These are phyloP conservation scores for Trachythela sp. DNA, from an alignment of 64 coral and sea anemone species.

Conservation along the genomic window DNA sequence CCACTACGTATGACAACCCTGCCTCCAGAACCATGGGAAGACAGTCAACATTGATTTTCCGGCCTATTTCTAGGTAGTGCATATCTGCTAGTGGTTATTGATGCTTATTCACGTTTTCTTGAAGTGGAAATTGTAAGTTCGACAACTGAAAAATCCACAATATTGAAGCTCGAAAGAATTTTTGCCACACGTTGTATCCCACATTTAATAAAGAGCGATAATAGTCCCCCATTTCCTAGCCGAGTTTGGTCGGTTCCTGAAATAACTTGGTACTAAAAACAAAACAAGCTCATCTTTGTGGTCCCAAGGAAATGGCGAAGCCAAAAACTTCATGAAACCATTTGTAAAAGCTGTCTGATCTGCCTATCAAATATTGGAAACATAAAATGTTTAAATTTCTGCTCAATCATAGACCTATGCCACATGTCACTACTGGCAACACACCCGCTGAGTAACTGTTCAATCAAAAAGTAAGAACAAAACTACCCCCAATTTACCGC, in stretches of 20 bases:
- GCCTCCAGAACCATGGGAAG: not conserved
- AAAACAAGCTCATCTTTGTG: not conserved
- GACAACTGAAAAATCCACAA: no score
- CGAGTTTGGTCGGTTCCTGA: not conserved
- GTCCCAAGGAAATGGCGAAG: conserved; percentile 18
- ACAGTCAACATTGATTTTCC: conserved; percentile 11
- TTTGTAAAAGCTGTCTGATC: not conserved
- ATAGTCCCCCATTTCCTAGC: not conserved
- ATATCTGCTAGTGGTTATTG: not conserved
- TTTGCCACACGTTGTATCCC: not conserved
- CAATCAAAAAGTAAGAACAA: not conserved
- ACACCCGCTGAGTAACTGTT: not conserved
- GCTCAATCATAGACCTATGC: not conserved
- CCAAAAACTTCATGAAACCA: conserved; percentile 35
- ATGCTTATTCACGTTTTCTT: no score
- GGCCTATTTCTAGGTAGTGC: not conserved
- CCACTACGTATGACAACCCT: not conserved
- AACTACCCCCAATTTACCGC: not conserved
- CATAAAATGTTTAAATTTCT: not conserved
- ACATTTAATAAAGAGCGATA: conserved; percentile 23
- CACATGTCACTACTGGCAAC: not conserved
- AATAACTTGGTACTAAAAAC: not conserved
- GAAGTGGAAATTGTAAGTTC: no score
- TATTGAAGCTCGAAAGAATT: not conserved
- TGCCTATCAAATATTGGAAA: conserved; percentile 13